Percentiles rank a stretch among this genome's conserved stretches.
Conservation (phyloP, 2,888 invertebrate genomes). For the Cynaeus angustus region DNA sequence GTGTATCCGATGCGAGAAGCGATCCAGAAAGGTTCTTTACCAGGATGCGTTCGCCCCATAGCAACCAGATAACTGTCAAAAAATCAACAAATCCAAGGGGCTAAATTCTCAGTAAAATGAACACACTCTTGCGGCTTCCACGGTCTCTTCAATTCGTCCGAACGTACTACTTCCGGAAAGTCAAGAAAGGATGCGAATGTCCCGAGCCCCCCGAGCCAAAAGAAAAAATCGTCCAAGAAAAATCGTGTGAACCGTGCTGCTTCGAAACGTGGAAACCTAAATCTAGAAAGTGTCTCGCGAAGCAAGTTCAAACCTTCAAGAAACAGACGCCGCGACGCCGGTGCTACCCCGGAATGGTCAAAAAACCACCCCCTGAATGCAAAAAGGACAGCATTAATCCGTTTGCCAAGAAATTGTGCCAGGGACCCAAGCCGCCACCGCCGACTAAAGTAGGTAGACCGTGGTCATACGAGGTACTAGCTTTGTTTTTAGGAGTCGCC, state of each 20-base stretch:
- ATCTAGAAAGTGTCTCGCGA: constrained; percentile 51
- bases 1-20: constrained; percentile 57
- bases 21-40: constrained; percentile 53
- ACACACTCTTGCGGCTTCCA: neutral
- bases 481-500: constrained; percentile 8
- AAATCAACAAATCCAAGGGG: constrained; percentile 31
- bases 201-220: constrained; percentile 20
- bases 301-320: constrained; percentile 1
- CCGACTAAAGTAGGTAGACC: neutral
- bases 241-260: constrained; percentile 55
- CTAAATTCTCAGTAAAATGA: constrained; percentile 28
- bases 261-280: constrained; percentile 61
- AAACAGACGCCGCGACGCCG: constrained; percentile 28
- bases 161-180: constrained; percentile 24
- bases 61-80: constrained; percentile 49
- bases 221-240: constrained; percentile 51
- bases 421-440: constrained; percentile 30
- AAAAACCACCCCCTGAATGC: constrained; percentile 20
- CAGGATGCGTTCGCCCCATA: constrained; percentile 54
- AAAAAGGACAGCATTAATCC: constrained; percentile 20
- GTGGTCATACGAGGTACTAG: neutral
- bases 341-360: constrained; percentile 52
- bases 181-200: constrained; percentile 49
- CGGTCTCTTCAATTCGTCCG: neutral
- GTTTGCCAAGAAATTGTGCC: constrained; percentile 39